A percentile compares a stretch with the other conserved stretches of the same genome.
Evolutionary conservation across 2,888 invertebrate species (phyloP).

Genomic region (Volucella inflata): DNA sequence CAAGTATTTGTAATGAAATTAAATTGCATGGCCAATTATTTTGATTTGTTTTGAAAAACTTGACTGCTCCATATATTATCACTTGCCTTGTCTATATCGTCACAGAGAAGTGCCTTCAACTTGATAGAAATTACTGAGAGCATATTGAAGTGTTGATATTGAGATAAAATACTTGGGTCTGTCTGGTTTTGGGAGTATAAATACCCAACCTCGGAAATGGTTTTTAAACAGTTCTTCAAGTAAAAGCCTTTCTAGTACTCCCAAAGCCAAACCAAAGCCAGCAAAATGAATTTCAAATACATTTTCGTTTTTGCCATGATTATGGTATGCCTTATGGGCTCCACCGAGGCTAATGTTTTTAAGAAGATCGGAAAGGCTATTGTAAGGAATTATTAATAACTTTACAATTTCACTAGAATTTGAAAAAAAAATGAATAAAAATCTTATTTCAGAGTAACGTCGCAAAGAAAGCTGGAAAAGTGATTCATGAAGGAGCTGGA

Average conservation of each 20-base stretch:
- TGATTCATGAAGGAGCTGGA: conserved; percentile 48
- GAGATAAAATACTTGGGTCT: not conserved
- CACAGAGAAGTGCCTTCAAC: conserved; percentile 4
- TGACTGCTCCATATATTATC: conserved; percentile 20
- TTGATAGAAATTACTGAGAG: conserved; percentile 38
- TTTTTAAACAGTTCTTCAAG: not conserved
- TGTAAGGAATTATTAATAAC: conserved; percentile 36
- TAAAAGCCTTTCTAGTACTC: not conserved
- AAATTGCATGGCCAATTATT: no score
- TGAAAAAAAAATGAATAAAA: not conserved
- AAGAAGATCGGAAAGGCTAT: conserved; percentile 60
- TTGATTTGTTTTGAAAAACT: not conserved
- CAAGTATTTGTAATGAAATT: no score
- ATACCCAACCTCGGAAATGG: not conserved
- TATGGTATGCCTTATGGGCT: conserved; percentile 48
- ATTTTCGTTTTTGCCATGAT: conserved; percentile 52
- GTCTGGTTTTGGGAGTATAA: not conserved
- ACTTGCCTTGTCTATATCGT: not conserved
- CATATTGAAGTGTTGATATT: conserved; percentile 6
- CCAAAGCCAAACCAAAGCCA: not conserved
- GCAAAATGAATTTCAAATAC: conserved; percentile 66
- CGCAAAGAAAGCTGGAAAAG: conserved; percentile 45
- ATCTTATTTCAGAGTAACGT: conserved; percentile 40
- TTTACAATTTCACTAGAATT: no score
- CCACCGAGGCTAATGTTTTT: conserved; percentile 49